Evolutionary conservation across 2,888 invertebrate genomes (phyloP).

Genomic region (Allolobophora icterica): DNA sequence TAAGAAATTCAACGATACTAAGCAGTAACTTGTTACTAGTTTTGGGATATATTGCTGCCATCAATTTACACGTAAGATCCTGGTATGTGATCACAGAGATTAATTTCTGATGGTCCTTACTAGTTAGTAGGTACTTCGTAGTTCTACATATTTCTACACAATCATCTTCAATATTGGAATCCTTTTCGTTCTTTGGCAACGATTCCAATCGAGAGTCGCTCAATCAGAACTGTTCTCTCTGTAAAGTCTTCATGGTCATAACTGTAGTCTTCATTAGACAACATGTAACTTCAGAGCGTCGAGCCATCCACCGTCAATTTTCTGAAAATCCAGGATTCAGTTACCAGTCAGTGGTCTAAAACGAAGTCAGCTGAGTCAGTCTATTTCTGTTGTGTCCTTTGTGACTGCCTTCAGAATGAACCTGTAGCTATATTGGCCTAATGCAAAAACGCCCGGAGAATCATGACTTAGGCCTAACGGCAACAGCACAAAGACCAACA

Average conservation of each 20-base stretch:
- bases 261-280: too few relatives aligned
- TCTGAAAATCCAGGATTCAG: too few relatives aligned
- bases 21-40: neutral
- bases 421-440: neutral
- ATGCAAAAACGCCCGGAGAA: fast-evolving
- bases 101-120: neutral
- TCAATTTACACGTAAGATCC: neutral
- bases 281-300: too few relatives aligned
- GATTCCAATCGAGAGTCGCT: neutral
- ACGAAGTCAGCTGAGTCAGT: too few relatives aligned
- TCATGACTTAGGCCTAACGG: neutral
- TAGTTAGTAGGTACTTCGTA: neutral
- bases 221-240: neutral
- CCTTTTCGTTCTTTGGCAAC: neutral
- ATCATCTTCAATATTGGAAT: neutral
- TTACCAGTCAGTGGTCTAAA: too few relatives aligned
- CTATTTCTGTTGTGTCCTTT: too few relatives aligned
- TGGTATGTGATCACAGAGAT: neutral
- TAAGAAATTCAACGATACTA: too few relatives aligned
- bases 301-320: too few relatives aligned
- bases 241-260: too few relatives aligned
- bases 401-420: too few relatives aligned
- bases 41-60: neutral
- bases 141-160: neutral
- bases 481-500: too few relatives aligned